phyloP scores from a whole-genome alignment of 2,888 invertebrate species.

The Zygaena filipendulae region DNA sequence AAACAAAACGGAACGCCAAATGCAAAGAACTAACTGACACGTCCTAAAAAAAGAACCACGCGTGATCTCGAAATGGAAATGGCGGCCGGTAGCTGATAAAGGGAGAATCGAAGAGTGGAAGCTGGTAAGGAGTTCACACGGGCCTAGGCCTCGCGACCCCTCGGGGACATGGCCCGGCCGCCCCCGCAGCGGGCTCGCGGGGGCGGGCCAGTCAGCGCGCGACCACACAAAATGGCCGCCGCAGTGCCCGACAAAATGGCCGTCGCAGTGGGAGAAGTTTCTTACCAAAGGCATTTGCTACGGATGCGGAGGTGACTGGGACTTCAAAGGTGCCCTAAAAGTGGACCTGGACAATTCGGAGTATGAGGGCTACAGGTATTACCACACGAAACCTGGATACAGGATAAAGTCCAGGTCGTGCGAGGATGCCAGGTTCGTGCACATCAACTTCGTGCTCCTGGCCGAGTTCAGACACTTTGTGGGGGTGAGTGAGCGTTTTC shows the following conservation, averaged over 20 bases:
- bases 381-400: slow-evolving; percentile 44
- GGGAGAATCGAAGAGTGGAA: slow-evolving; percentile 52
- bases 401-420: slow-evolving; percentile 50
- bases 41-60: slow-evolving; percentile 38
- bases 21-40: slow-evolving; percentile 25
- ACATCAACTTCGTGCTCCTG: slow-evolving; percentile 71
- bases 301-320: slow-evolving; percentile 59
- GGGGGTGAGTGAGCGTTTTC: slow-evolving; percentile 71
- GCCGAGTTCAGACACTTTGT: slow-evolving; percentile 73
- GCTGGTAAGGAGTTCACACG: slow-evolving; percentile 44
- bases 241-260: slow-evolving; percentile 6
- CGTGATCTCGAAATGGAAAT: slow-evolving; percentile 65
- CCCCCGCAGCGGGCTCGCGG: slow-evolving; percentile 39
- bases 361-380: slow-evolving; percentile 61
- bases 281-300: slow-evolving; percentile 50
- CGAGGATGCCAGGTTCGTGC: slow-evolving; percentile 74
- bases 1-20: background rate
- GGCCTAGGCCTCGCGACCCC: slow-evolving; percentile 27
- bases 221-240: slow-evolving; percentile 1
- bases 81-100: slow-evolving; percentile 56
- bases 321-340: slow-evolving; percentile 47
- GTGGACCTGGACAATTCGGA: slow-evolving; percentile 56
- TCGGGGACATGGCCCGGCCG: slow-evolving; percentile 62
- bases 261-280: slow-evolving; percentile 37
- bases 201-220: too few species aligned